These are phyloP conservation scores for Cercopithecus hamlyni DNA, from an alignment of 2,797 vertebrate genomes.

Conservation along the genomic window DNA sequence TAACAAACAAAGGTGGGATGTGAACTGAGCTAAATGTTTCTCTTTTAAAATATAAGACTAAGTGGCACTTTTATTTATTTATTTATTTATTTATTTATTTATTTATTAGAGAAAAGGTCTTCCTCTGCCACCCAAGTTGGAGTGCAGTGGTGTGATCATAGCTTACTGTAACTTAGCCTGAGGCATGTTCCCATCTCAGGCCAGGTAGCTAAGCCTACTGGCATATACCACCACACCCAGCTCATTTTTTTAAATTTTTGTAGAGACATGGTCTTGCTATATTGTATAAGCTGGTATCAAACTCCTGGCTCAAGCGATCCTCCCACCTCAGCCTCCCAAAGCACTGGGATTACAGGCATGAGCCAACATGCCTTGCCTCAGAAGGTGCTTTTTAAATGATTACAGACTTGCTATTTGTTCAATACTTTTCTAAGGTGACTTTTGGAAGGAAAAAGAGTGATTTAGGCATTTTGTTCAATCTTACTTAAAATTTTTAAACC, in stretches of 20 bases:
- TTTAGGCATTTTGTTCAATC: background rate
- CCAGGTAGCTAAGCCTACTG: background rate
- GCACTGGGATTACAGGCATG: background rate
- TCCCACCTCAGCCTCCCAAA: background rate
- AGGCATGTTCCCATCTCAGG: background rate
- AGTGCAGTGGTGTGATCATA: background rate
- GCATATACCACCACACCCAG: background rate
- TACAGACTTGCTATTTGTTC: background rate
- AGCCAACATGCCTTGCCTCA: background rate
- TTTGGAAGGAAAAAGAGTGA: conserved; percentile 14
- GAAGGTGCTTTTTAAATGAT: conserved; percentile 2
- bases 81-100: background rate
- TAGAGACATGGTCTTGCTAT: background rate
- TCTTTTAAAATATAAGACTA: background rate
- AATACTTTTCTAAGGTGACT: background rate
- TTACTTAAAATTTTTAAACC: background rate
- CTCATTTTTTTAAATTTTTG: background rate
- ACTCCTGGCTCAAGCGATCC: background rate
- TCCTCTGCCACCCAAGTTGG: background rate
- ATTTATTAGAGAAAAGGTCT: background rate
- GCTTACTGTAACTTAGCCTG: background rate
- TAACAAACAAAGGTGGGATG: background rate
- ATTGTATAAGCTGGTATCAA: background rate
- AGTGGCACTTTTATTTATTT: background rate
- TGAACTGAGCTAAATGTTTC: background rate